Base-by-base conservation (phyloP, 1,140 invertebrate genomes). In the Berghia stephanieae region DNA sequence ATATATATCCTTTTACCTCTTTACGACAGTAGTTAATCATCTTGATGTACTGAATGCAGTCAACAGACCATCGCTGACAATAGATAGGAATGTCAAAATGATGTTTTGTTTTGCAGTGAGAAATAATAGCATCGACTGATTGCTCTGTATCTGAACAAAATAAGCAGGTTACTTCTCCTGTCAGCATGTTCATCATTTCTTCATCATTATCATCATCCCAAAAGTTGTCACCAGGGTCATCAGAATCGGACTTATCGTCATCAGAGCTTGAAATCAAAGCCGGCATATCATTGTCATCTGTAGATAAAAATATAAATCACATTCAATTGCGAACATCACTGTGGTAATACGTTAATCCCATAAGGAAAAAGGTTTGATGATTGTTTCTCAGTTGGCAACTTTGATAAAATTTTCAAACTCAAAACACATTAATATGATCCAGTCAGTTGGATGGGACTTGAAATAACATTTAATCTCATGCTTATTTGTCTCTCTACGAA, bases 1-100 rank as follows among this genome's bases (percentile, higher is more conserved):
- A n/a, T n/a, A n/a, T n/a, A n/a, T n/a, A n/a, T n/a, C n/a, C n/a
- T n/a, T n/a, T 76, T 80, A 87, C 92, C 44, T 93, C 90, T 40
- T 88, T 90, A 82, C 95, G 92, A 70, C 97, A 94, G 84, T 93
- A 98, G 90, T 97, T 97, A 18, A 97, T 93, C 80, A 97, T 89
- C 88, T 95, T 96, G 27, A 97, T 96, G 81, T 94, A 97, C 0
- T 93, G 93, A 88, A 96, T 95, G 83, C 93, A 93, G 86, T 96
- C 95, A 90, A 97, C 92, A 77, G 91, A 91, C 83, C 93, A 93
- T 81, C 92, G 94, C 0, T 87, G 85, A 87, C 94, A 94, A 46
- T 95, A 90, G 31, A 89, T 86, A 21, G 90, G 85, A 34, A 97
- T 90, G 88, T 94, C 92, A 84, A 97, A 94, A 67, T 91, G 90